phyloP scores from a whole-genome alignment of 2,888 invertebrate genomes.

The Rhabditophanes sp. region DNA sequence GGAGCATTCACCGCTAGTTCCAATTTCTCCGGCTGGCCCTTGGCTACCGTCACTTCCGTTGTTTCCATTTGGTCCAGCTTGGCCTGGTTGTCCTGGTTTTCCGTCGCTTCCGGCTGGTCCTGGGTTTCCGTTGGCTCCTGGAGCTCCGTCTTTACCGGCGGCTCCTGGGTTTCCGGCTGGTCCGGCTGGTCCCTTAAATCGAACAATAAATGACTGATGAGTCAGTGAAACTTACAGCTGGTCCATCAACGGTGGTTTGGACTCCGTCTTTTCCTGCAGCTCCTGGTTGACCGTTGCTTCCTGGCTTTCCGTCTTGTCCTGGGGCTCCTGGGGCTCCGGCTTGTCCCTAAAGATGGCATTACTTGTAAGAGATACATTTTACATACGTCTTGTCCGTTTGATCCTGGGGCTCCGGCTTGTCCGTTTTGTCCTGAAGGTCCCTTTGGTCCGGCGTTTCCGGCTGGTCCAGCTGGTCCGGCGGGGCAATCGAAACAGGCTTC shows the following conservation, averaged over 20 bases:
- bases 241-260: too few relatives aligned
- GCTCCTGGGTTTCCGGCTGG: slow-evolving; percentile 9
- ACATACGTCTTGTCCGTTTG: slow-evolving; percentile 11
- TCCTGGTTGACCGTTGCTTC: slow-evolving; percentile 6
- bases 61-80: slow-evolving; percentile 4
- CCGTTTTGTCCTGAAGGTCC: slow-evolving; percentile 4
- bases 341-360: slow-evolving; percentile 3
- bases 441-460: slow-evolving; percentile 5
- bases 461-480: slow-evolving; percentile 5
- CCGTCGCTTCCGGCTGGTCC: slow-evolving; percentile 5
- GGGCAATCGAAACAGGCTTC: slow-evolving; percentile 7
- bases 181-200: slow-evolving; percentile 4
- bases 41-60: slow-evolving; percentile 1
- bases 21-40: slow-evolving; percentile 1
- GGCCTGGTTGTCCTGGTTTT: slow-evolving; percentile 5
- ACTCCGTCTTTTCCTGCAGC: too few relatives aligned
- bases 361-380: background rate
- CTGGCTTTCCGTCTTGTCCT: slow-evolving; percentile 3
- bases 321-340: slow-evolving; percentile 10
- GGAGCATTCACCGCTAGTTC: too few relatives aligned
- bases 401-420: slow-evolving; percentile 16
- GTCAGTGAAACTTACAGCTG: too few relatives aligned
- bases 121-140: slow-evolving; percentile 3
- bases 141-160: slow-evolving; percentile 3
- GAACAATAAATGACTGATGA: too few relatives aligned